These are phyloP conservation scores for Lagopus leucura DNA, from an alignment of 2,113 vertebrate genomes.

Conservation along the genomic window DNA sequence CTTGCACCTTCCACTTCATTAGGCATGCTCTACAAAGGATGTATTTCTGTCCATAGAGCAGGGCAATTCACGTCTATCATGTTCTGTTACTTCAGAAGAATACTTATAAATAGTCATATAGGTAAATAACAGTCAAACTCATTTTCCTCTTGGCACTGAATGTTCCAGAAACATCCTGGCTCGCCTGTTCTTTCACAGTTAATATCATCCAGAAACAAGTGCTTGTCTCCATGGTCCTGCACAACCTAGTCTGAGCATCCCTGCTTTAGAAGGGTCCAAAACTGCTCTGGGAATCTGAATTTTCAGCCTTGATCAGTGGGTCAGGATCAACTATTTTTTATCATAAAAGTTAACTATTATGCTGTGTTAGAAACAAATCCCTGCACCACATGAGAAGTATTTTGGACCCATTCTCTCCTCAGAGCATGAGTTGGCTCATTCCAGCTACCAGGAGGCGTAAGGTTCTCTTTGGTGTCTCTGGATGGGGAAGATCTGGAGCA, in stretches of 20 bases:
- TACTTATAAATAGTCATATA: background rate
- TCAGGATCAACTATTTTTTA: background rate
- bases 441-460: background rate
- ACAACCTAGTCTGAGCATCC: background rate
- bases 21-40: background rate
- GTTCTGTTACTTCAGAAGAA: background rate
- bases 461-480: background rate
- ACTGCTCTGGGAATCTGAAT: background rate
- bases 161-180: background rate
- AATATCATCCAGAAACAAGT: background rate
- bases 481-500: background rate
- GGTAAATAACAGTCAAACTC: background rate
- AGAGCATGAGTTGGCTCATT: background rate
- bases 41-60: background rate
- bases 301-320: background rate
- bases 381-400: background rate
- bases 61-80: background rate
- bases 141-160: rapidly evolving
- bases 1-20: background rate
- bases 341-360: background rate
- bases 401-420: background rate
- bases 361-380: background rate
- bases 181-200: background rate
- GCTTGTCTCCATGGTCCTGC: background rate
- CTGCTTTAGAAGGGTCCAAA: background rate